Base-by-base conservation (phyloP, 2,113 vertebrate species). In the Ptyas mucosa region DNA sequence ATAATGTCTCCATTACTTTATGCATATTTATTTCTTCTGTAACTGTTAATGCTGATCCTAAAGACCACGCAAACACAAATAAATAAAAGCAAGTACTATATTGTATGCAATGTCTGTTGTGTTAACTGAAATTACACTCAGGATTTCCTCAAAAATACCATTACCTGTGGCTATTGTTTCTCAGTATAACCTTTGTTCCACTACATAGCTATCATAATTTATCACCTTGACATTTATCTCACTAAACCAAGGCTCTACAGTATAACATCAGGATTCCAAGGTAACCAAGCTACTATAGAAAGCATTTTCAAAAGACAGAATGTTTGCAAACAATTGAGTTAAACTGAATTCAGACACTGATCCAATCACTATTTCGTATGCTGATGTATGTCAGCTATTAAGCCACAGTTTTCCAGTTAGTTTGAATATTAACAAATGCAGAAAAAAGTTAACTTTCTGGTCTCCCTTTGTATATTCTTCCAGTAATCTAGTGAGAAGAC, bases 21-120 rank as follows among this genome's bases (percentile, higher is more conserved):
- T 21, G 26, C 8, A 34, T 58, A 55, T 94, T 95, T 58, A 86
- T 92, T 94, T 95, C 91, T 49, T 92, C 89, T 87, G 54, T n/a
- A 26, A 18, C 20, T 58, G 69, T 55, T 39, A 90, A 89, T 75
- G 20, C 18, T 94, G 11, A 94, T 64, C 51, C 53, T 51, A 34
- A 94, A 85, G 11, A 46, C 8, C 23, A 93, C 87, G 90, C 85
- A 75, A 75, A 14, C 46, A 49, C 57, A 94, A 89, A 1, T 2
- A 93, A 91, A 15, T 93, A 34, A 93, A 93, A 94, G 90, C 90
- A 29, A 91, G 2, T 21, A 23, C n/a, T 49, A 53, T 91, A 61
- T 24, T 93, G 39, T 0, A 0, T 89, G n/a, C 90, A 93, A 39
- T 58, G 34, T 46, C 88, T 89, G 3, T 88, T n/a, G 8, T 1